A percentile compares a stretch with the other conserved stretches of the same genome.
These are phyloP conservation scores for Grus americana DNA, from an alignment of 2,113 vertebrate species.

Conservation along the genomic window DNA sequence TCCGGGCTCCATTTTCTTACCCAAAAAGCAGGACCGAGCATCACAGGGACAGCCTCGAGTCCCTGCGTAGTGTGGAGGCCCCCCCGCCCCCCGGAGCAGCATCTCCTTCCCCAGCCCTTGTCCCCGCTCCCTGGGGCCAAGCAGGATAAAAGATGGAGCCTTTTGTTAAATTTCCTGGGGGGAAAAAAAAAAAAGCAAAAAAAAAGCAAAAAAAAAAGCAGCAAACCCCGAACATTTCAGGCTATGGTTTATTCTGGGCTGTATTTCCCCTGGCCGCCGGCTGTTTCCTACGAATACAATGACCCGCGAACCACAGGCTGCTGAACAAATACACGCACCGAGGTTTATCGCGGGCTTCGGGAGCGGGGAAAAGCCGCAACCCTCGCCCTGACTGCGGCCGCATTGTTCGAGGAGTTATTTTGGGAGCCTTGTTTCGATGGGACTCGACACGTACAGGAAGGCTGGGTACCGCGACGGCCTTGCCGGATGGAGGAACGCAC, in stretches of 20 bases:
- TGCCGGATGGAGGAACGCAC: too few species aligned
- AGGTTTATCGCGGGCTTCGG: not conserved
- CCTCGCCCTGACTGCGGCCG: accelerated
- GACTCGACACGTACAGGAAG: not conserved
- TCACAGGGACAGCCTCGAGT: accelerated
- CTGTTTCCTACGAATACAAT: not conserved
- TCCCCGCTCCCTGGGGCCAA: not conserved
- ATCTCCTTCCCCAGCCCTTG: not conserved
- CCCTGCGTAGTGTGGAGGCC: too few species aligned
- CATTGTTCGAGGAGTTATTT: not conserved
- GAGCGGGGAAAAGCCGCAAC: not conserved
- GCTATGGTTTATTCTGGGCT: not conserved
- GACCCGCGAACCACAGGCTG: accelerated
- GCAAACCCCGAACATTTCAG: accelerated
- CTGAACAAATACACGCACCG: accelerated
- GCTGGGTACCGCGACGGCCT: too few species aligned
- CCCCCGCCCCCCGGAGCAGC: not conserved
- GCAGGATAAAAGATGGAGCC: not conserved
- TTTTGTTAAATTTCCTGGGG: not conserved
- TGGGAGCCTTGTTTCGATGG: not conserved
- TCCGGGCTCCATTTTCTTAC: not conserved
- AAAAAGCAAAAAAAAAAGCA: not conserved
- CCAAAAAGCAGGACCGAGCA: accelerated
- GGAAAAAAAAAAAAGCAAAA: not conserved
- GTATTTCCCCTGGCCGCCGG: accelerated